Conservation (phyloP, 1,140 invertebrate species). For the fruit fly (Drosophila melanogaster) region Release_6_plus_ISO1_MT NT_033777.3:29970501-29971000, state of each 20-base stretch:
- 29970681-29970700: conserved; percentile 43
- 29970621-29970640: conserved; percentile 35
- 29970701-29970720: conserved; percentile 65
- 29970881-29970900: too few species aligned
- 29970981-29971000: too few species aligned
- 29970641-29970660: conserved; percentile 59
- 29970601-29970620: not conserved
- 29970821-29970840: conserved; percentile 38
- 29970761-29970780: conserved; percentile 41
- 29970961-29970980: too few species aligned
- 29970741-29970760: conserved; percentile 3
- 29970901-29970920: too few species aligned
- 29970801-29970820: conserved; percentile 30
- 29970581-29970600: too few species aligned
- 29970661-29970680: conserved; percentile 53
- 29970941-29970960: too few species aligned
- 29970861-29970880: not conserved
- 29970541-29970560: too few species aligned
- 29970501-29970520: too few species aligned
- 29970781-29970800: conserved; percentile 21
- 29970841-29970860: not conserved
- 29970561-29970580: too few species aligned
- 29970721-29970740: conserved; percentile 45
- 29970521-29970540: not conserved
- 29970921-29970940: too few species aligned